Percentiles rank a stretch among this genome's conserved stretches.
Conservation (phyloP, 2,797 vertebrate species). For the Tolypeutes matacus region DNA sequence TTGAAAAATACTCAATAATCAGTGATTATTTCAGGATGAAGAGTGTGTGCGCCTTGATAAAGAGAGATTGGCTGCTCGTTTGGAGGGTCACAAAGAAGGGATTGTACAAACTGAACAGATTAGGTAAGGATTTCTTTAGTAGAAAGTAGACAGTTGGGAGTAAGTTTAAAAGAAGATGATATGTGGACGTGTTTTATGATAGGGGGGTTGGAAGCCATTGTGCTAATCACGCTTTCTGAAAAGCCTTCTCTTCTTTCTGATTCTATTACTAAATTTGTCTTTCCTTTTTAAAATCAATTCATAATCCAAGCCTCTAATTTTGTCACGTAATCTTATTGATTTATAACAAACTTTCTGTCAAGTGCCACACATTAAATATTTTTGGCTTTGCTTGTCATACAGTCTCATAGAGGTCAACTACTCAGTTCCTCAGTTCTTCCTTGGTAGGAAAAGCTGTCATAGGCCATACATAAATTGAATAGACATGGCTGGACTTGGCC, state of each 20-base stretch:
- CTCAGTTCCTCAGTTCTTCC: not conserved
- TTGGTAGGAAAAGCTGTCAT: not conserved
- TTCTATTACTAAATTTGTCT: not conserved
- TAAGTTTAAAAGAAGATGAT: not conserved
- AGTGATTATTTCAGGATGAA: slow-evolving; percentile 92
- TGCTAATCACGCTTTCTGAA: not conserved
- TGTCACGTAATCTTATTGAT: not conserved
- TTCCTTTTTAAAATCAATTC: not conserved
- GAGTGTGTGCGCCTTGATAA: slow-evolving; percentile 99
- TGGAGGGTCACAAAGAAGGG: slow-evolving; percentile 99
- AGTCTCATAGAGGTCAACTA: not conserved
- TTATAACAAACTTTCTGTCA: not conserved
- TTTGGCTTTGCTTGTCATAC: not conserved
- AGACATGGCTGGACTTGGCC: not conserved
- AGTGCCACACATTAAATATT: not conserved
- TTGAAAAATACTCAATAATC: not conserved
- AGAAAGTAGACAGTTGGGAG: not conserved
- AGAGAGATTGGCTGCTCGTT: slow-evolving; percentile 96
- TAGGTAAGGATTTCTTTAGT: slow-evolving; percentile 88
- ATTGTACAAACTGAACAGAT: slow-evolving; percentile 99
- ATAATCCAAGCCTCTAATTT: not conserved
- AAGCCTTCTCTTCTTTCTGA: not conserved
- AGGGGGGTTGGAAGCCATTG: not conserved
- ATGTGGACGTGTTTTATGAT: not conserved
- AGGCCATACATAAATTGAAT: not conserved